These are phyloP conservation scores for Engystomops pustulosus DNA, from an alignment of 2,113 vertebrate species.

Conservation along the genomic window DNA sequence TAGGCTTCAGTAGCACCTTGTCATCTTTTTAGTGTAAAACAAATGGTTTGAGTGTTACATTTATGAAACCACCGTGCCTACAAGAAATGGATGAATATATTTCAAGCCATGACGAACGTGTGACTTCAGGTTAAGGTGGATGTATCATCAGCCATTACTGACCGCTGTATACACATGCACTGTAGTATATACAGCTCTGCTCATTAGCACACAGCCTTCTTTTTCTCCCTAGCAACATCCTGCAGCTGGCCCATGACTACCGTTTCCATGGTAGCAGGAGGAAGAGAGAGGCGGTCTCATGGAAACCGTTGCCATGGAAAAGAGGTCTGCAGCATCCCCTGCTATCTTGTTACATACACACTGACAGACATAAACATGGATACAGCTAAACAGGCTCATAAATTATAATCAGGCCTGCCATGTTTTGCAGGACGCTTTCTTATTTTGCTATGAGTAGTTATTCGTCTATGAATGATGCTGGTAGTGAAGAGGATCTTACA, in stretches of 20 bases:
- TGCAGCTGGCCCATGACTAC: slow-evolving; percentile 57
- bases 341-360: slow-evolving; percentile 48
- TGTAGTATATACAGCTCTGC: slow-evolving; percentile 29
- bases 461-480: slow-evolving; percentile 11
- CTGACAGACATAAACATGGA: slow-evolving; percentile 33
- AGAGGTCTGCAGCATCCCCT: slow-evolving; percentile 55
- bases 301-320: slow-evolving; percentile 55
- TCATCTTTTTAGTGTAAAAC: neutral
- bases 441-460: neutral
- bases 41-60: neutral
- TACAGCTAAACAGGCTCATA: slow-evolving; percentile 8
- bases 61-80: neutral
- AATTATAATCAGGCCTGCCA: neutral
- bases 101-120: neutral
- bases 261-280: slow-evolving; percentile 48
- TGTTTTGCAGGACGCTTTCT: neutral
- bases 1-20: neutral
- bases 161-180: neutral
- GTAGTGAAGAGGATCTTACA: neutral
- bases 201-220: slow-evolving; percentile 52
- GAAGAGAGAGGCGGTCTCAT: slow-evolving; percentile 53
- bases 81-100: neutral
- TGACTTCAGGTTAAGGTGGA: neutral
- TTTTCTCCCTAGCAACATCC: slow-evolving; percentile 56
- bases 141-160: neutral